Base-by-base conservation (phyloP, 2,888 invertebrate genomes). In the Brachypalpus laphriformis region DNA sequence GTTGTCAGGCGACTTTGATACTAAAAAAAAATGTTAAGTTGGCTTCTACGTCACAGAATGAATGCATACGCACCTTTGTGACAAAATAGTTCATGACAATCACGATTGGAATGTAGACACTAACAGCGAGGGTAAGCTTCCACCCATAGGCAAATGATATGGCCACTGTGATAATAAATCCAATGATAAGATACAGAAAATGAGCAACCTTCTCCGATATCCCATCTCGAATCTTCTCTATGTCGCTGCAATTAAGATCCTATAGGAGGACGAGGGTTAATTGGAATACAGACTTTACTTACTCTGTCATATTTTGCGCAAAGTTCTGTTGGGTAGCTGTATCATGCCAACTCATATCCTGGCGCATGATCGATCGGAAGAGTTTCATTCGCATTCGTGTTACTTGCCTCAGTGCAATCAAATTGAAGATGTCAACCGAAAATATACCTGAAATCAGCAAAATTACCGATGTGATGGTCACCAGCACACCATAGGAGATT, bases 191-290 rank as follows among this genome's bases (percentile, higher is more conserved):
- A 89, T 96, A 96, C 0, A 96, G 92, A 88, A 96, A 94, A 90
- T 96, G 95, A 0, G 96, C 95, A 11, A 97, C 94, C 92, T 97
- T 97, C 91, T 97, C 97, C 0, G 96, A 96, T 22, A 97, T 96
- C 3, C 97, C 97, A 89, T 96, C 96, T 72, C 96, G 95, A 88
- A 96, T 95, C 90, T 96, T 96, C 88, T 95, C 95, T 82, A 96
- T 92, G 89, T 96, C 96, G 89, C 96, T 96, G 89, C 4, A 91
- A 88, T 72, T 75, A n/a, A 3, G 6, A 14, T 70, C 66, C 74
- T 59, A 74, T n/a, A n/a, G n/a, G 37, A 25, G 34, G 20, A 3
- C 4, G 18, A 18, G 6, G 18, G 0, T 42, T 5, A 2, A 18
- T 20, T 22, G 18, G 3, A 81, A 76, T 31, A 83, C 56, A 71